Base-by-base conservation (phyloP, 2,113 vertebrate species). In the Charina bottae region DNA sequence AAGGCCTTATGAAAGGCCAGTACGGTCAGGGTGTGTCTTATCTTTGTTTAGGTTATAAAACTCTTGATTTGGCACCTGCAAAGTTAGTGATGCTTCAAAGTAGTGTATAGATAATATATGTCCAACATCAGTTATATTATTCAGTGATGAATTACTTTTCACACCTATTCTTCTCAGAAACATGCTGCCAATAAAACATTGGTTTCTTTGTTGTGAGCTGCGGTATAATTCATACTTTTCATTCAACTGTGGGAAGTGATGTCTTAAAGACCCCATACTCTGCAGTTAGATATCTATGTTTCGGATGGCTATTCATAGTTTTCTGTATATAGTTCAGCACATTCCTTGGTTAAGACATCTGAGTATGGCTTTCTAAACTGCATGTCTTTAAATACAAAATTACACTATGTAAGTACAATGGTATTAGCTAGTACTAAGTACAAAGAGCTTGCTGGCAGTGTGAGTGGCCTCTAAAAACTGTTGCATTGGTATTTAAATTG, bases 41-140 rank as follows among this genome's bases (percentile, higher is more conserved):
- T 49, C 49, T 6, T 6, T 4, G 6, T 49, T 49, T 49, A 49
- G 49, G 49, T 49, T 7, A 49, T 49, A 49, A 49, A 49, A 49
- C 49, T 49, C 49, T 78, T 55, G 33, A 91, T 90, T 90, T 90
- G 94, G 86, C 84, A 59, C 93, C 90, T 90, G 90, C 88, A 88
- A 94, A 92, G 42, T 0, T 0, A 56, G 72, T 55, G 90, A 72
- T 24, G 60, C 87, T 94, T 92, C 55, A 62, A 93, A 92, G 33
- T 53, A 56, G 68, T 92, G 53, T 88, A 0, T 92, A 94, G 94
- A 94, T 92, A 95, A 93, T 95, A 93, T 28, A 93, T 89, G 93
- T 85, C 7, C 58, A 59, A 28, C 5, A 2, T 15, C 64, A n/a
- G 56, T 92, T 24, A 49, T 91, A 55, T 85, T 28, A 42, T 72